phyloP scores from a whole-genome alignment of 2,888 invertebrate species.

The Orthosia cruda region DNA sequence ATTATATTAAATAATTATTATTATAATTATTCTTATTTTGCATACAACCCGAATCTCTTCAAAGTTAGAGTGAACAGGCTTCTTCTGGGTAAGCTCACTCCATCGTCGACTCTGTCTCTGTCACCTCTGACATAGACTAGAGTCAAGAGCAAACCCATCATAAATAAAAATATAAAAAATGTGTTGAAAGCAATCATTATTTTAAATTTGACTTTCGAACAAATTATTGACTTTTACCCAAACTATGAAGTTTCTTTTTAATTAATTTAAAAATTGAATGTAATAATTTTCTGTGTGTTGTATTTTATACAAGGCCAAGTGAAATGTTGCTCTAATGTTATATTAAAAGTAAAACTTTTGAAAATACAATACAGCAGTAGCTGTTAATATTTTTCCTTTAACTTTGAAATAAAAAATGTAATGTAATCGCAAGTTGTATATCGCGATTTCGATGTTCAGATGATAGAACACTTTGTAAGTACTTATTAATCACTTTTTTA shows the following conservation, averaged over 20 bases:
- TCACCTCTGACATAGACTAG: too few relatives aligned
- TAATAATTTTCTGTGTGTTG: background rate
- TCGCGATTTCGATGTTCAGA: slow-evolving; percentile 72
- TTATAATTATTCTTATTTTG: too few relatives aligned
- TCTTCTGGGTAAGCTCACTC: too few relatives aligned
- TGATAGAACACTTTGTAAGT: slow-evolving; percentile 47
- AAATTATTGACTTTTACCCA: background rate
- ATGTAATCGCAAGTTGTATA: slow-evolving; percentile 86
- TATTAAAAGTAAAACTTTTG: slow-evolving; percentile 8
- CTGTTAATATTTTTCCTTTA: slow-evolving; percentile 56
- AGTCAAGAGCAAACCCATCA: too few relatives aligned
- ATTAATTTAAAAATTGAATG: background rate
- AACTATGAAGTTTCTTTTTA: background rate
- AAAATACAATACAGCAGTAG: background rate
- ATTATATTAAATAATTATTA: too few relatives aligned
- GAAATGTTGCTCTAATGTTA: background rate
- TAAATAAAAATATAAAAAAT: background rate
- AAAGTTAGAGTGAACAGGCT: too few relatives aligned
- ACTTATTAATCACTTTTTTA: slow-evolving; percentile 50
- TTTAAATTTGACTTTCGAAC: background rate
- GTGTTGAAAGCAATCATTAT: background rate
- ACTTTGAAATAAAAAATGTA: slow-evolving; percentile 88
- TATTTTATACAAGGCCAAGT: background rate
- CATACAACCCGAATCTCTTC: too few relatives aligned
- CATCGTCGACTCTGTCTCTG: too few relatives aligned